Base-by-base conservation (phyloP, 2,888 invertebrate genomes). In the Gonocerus acuteangulatus region DNA sequence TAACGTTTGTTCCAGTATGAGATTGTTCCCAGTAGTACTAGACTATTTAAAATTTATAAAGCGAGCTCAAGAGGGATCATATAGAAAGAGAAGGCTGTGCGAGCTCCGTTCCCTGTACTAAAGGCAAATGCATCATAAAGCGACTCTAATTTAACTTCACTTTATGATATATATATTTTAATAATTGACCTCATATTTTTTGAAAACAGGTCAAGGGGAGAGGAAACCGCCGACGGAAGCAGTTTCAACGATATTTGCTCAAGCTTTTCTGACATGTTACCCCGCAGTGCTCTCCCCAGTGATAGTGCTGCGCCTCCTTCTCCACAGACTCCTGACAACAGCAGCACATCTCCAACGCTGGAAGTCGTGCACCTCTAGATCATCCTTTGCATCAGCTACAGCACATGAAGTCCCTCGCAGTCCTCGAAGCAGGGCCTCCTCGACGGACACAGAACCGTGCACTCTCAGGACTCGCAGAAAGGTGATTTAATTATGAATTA, bases 251-350 rank as follows among this genome's bases (percentile, higher is more conserved):
- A 63, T 68, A 48, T 73, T 74, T 66, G 73, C 72, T 27, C 71
- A 72, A 65, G 72, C 71, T 62, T 74, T 75, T 66, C 71, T 74
- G 65, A 71, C 74, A 21, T 74, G 75, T 63, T 73, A 79, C 62
- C 78, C 80, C 1, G 72, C 78, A 66, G 74, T 79, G 9, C 74
- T 80, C 54, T 78, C 78, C 69, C 80, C 81, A 1, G 73, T 80
- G 34, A 77, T 81, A 54, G 72, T 81, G 39, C 71, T 81, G 42
- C 72, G 81, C 19, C 73, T 81, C 48, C 73, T 81, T 27, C 76
- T 79, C 62, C 80, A 81, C 70, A 75, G 79, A 61, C 73, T 80
- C 62, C 76, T 80, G 60, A 78, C 78, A 48, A 77, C 78, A 61
- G 74, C 78, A 36, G 74, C 77, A 9, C 71, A 70, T 36, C 72